Conservation (phyloP, 2,113 vertebrate species). For the Lycaon pictus region DNA sequence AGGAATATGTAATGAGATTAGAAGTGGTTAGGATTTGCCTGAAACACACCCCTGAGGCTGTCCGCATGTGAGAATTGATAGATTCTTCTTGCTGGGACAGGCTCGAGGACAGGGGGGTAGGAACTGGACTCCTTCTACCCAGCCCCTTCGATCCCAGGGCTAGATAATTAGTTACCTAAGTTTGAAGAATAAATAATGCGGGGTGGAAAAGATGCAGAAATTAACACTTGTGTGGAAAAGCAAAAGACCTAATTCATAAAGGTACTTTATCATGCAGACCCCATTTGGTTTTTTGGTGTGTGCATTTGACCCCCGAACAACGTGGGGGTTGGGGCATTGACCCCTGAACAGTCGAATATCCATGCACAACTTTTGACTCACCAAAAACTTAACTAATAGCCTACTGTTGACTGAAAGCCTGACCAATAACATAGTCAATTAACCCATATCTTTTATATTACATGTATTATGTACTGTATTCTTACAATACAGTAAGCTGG, state of each 20-base stretch:
- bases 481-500: not conserved
- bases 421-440: not conserved
- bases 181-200: not conserved
- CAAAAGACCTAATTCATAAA: not conserved
- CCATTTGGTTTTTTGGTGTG: not conserved
- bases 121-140: not conserved
- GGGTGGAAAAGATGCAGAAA: not conserved
- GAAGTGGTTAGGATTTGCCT: not conserved
- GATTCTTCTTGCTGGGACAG: not conserved
- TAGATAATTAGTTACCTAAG: not conserved
- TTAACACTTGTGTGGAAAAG: not conserved
- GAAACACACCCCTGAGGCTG: not conserved
- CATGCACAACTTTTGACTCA: not conserved
- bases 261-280: not conserved
- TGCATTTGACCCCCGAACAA: not conserved
- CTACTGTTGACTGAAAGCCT: not conserved
- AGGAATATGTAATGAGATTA: not conserved
- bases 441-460: not conserved
- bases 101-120: not conserved
- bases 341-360: not conserved
- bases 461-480: not conserved
- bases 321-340: not conserved
- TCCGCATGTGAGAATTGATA: not conserved
- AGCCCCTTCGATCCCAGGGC: not conserved
- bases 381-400: not conserved